Percentiles rank a stretch among this genome's conserved stretches.
Evolutionary conservation across 2,888 invertebrate species (phyloP).

Genomic region (Athalia rosae): DNA sequence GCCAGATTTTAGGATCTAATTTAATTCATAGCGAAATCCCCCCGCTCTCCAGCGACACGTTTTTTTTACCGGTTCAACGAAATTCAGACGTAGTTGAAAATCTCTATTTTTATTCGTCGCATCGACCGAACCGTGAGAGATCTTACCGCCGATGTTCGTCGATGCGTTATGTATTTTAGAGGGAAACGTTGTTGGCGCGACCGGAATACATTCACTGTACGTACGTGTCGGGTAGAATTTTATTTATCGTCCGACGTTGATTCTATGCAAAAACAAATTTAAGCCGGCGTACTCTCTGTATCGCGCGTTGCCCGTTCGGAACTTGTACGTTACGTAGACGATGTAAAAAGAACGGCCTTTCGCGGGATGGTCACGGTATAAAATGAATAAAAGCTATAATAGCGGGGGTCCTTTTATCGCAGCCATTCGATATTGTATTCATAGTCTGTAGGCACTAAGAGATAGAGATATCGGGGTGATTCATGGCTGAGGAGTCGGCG

Average conservation of each 20-base stretch:
- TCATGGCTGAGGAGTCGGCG: conserved; percentile 28
- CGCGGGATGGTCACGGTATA: conserved; percentile 15
- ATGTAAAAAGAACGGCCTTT: conserved; percentile 5
- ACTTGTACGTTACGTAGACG: neutral
- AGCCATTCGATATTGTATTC: conserved; percentile 64
- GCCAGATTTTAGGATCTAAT: neutral
- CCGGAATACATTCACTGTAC: neutral
- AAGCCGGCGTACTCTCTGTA: neutral
- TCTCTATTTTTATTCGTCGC: neutral
- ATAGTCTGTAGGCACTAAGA: conserved; percentile 60
- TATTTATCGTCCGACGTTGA: neutral
- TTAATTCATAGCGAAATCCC: neutral
- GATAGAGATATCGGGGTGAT: conserved; percentile 47
- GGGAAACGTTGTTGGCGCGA: neutral
- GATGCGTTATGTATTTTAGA: conserved; percentile 10
- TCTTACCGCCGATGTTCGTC: too few relatives aligned
- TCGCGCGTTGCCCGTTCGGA: conserved; percentile 3
- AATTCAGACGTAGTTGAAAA: neutral
- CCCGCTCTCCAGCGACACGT: neutral
- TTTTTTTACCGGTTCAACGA: neutral
- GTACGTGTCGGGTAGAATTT: neutral
- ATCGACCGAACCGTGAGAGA: neutral
- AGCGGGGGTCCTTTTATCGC: conserved; percentile 41
- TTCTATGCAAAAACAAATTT: neutral
- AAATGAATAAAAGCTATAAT: conserved; percentile 33